phyloP scores from a whole-genome alignment of 2,113 vertebrate genomes.

The Syngnathus scovelli region DNA sequence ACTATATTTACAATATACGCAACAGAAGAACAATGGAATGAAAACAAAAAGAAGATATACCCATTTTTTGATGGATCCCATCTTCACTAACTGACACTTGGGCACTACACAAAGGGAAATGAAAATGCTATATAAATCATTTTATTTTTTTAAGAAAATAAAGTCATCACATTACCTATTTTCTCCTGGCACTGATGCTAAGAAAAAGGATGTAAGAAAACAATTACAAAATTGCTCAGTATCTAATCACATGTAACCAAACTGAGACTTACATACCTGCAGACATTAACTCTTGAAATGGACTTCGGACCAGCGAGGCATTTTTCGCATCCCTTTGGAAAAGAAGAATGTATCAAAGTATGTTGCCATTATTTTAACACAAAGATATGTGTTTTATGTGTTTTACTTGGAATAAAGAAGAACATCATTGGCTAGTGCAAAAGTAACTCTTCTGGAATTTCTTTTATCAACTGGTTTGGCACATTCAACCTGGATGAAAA shows the following conservation, averaged over 20 bases:
- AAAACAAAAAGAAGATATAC: slow-evolving; percentile 22
- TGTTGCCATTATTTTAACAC: not conserved
- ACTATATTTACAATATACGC: not conserved
- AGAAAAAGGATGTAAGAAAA: not conserved
- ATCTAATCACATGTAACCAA: not conserved
- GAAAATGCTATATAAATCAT: not conserved
- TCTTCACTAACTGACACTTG: slow-evolving; percentile 29
- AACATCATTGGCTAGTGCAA: slow-evolving; percentile 68
- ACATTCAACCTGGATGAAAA: slow-evolving; percentile 55
- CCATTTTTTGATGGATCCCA: slow-evolving; percentile 39
- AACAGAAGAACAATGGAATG: not conserved
- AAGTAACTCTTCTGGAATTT: slow-evolving; percentile 74
- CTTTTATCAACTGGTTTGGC: slow-evolving; percentile 60
- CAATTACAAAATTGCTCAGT: slow-evolving; percentile 15
- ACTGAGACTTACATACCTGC: slow-evolving; percentile 26
- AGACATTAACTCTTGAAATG: slow-evolving; percentile 48
- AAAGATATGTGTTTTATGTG: not conserved
- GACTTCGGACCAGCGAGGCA: slow-evolving; percentile 42
- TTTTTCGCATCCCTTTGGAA: slow-evolving; percentile 65
- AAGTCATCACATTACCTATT: slow-evolving; percentile 41
- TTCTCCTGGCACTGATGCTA: slow-evolving; percentile 31
- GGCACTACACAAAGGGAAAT: slow-evolving; percentile 13
- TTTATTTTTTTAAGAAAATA: not conserved
- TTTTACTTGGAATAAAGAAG: slow-evolving; percentile 68
- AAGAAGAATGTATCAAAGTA: slow-evolving; percentile 3